Base-by-base conservation (phyloP, 2,797 vertebrate species). In the Hoplostethus mediterraneus region DNA sequence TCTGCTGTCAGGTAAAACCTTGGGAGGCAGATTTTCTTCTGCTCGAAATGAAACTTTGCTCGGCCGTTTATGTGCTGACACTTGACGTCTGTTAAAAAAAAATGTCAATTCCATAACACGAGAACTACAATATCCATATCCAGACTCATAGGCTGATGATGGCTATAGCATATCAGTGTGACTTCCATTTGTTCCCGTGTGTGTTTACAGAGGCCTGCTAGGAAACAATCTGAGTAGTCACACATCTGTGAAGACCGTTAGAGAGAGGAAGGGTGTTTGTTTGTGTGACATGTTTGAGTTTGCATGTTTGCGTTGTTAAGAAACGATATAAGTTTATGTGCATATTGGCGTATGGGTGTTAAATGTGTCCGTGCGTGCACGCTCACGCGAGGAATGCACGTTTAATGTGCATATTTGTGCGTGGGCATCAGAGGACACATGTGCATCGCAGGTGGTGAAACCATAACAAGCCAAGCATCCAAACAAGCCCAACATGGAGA, bases 181-280 rank as follows among this genome's bases (percentile, higher is more conserved):
- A 21, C 21, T 21, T 21, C 21, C 21, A 21, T 21, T 21, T 21
- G 21, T 21, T 21, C 21, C 21, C 21, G 21, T 21, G 21, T 21
- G 21, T 21, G 21, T 82, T 75, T 80, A 51, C 33, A 60, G 71
- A 55, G 52, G 38, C 38, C 59, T 47, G 78, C 25, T 53, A 47
- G 61, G 76, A 71, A 73, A 71, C 63, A 21, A 67, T 67, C 82
- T 77, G 45, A 68, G 60, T 58, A 28, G 52, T 67, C 51, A 71
- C 62, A 73, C 70, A 84, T 77, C 77, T 84, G 81, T 66, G 73
- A 63, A 84, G 84, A 74, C 52, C 70, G 36, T 79, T 62, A 38
- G n/a, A 51, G n/a, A 51, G 36, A 31, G 38, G 30, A 36, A 45
- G 33, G 40, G 13, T 48, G 33, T 28, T 13, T 51, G 33, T 38